Percentiles rank a stretch among this genome's conserved stretches.
phyloP scores from a whole-genome alignment of 2,797 vertebrate genomes.

The Enteromius radiatus region DNA sequence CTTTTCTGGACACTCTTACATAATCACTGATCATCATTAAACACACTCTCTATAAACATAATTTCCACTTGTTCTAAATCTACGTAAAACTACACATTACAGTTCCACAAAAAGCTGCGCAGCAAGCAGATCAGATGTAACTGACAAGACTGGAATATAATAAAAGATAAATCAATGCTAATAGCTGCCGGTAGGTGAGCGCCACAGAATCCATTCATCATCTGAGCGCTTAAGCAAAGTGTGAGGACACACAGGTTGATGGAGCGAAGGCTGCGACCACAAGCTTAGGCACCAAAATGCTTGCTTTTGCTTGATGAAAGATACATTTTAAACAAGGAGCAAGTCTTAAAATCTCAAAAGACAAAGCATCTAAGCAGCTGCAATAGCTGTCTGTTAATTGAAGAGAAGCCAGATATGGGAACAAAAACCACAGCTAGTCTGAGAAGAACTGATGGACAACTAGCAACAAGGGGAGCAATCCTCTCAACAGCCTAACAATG shows the following conservation, averaged over 20 bases:
- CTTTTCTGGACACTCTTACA: neutral
- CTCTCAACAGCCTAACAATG: constrained; percentile 78
- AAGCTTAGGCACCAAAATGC: constrained; percentile 77
- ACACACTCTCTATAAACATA: neutral
- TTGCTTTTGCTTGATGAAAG: constrained; percentile 76
- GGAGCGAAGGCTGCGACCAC: constrained; percentile 70
- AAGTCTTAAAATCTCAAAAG: constrained; percentile 77
- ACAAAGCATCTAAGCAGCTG: constrained; percentile 80
- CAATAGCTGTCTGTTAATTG: constrained; percentile 75
- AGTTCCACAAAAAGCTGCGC: neutral
- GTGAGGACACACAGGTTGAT: constrained; percentile 65
- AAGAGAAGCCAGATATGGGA: constrained; percentile 56
- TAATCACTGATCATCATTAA: neutral
- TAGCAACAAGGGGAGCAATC: constrained; percentile 76
- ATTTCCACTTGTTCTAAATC: constrained; percentile 29
- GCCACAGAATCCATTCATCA: constrained; percentile 27
- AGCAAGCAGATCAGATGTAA: constrained; percentile 4
- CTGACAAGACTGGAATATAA: constrained; percentile 5
- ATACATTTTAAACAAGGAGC: constrained; percentile 76
- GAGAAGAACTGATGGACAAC: constrained; percentile 79
- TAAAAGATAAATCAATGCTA: constrained; percentile 29
- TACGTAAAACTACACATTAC: neutral
- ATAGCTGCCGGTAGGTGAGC: constrained; percentile 13
- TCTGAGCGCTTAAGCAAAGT: constrained; percentile 22
- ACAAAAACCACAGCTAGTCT: constrained; percentile 74